Percentiles rank a stretch among this genome's conserved stretches.
Conservation (phyloP, 2,888 invertebrate species). For the Hirtodrosophila alboralis region DNA sequence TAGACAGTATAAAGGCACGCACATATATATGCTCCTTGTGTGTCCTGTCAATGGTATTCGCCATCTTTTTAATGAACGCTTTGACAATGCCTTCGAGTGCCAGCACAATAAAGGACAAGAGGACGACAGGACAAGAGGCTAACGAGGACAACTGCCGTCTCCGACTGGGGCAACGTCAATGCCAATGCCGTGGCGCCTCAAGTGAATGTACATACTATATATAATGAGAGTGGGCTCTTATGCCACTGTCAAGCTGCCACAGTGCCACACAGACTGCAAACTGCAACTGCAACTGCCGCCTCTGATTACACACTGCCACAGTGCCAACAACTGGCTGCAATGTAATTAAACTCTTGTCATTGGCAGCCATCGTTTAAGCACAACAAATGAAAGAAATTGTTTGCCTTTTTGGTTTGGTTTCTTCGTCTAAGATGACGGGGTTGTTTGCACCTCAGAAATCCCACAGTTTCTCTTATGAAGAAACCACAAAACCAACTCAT, state of each 20-base stretch:
- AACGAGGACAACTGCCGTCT: conserved; percentile 48
- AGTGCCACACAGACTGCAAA: conserved; percentile 25
- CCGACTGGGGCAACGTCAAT: conserved; percentile 41
- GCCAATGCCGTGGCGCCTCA: conserved; percentile 58
- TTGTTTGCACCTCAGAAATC: no score
- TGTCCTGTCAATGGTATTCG: conserved; percentile 36
- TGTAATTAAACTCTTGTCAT: conserved; percentile 75
- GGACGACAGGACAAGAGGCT: conserved; percentile 50
- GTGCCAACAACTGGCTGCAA: conserved; percentile 58
- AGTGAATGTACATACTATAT: conserved; percentile 62
- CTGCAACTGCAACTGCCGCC: conserved; percentile 6
- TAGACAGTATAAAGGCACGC: conserved; percentile 37
- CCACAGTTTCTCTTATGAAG: no score
- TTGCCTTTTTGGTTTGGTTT: conserved; percentile 3
- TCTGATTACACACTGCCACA: conserved; percentile 49
- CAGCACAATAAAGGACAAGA: neutral
- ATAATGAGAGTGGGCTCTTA: conserved; percentile 57
- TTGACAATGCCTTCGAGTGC: conserved; percentile 76
- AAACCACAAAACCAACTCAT: no score
- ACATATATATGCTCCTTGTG: conserved; percentile 37
- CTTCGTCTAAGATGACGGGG: no score
- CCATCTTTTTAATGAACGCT: conserved; percentile 72
- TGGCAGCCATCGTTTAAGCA: conserved; percentile 53
- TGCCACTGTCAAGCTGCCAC: no score
- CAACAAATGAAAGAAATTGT: conserved; percentile 57